Percentiles rank a stretch among this genome's conserved stretches.
Conservation (phyloP, 2,113 vertebrate species). For the Myiopsitta monachus region DNA sequence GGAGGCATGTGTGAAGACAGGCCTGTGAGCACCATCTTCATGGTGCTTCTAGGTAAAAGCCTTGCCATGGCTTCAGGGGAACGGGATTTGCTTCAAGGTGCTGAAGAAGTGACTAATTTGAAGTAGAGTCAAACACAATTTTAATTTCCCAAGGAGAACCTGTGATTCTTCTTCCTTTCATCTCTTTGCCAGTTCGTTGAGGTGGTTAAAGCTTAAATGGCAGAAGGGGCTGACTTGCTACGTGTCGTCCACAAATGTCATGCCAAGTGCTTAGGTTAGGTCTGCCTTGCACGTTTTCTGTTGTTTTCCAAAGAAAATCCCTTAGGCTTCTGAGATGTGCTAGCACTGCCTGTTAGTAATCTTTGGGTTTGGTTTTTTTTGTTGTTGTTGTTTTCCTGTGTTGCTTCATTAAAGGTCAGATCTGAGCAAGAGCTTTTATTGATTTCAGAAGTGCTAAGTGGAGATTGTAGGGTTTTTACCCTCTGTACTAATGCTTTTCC, state of each 20-base stretch:
- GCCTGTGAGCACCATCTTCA: not conserved
- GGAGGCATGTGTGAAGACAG: not conserved
- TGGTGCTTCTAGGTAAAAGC: not conserved
- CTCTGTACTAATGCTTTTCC: not conserved
- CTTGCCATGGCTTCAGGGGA: not conserved
- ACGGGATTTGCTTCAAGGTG: not conserved
- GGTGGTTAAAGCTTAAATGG: not conserved
- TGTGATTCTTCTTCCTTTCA: not conserved
- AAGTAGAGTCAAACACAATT: not conserved
- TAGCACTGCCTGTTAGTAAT: not conserved
- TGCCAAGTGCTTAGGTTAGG: not conserved
- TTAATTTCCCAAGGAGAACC: not conserved
- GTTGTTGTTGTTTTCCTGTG: not conserved
- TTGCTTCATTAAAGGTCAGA: conserved; percentile 5
- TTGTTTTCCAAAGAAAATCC: not conserved
- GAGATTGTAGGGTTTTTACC: not conserved
- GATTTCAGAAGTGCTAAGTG: not conserved
- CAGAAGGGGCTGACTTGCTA: not conserved
- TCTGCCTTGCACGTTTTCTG: not conserved
- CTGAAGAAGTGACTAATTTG: not conserved
- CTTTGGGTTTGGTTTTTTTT: not conserved
- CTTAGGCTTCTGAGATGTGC: not conserved
- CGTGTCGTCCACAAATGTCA: not conserved
- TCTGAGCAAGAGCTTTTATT: not conserved
- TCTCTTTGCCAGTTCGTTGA: not conserved